phyloP scores from a whole-genome alignment of 2,888 invertebrate species.

The Bellardia bayeri region DNA sequence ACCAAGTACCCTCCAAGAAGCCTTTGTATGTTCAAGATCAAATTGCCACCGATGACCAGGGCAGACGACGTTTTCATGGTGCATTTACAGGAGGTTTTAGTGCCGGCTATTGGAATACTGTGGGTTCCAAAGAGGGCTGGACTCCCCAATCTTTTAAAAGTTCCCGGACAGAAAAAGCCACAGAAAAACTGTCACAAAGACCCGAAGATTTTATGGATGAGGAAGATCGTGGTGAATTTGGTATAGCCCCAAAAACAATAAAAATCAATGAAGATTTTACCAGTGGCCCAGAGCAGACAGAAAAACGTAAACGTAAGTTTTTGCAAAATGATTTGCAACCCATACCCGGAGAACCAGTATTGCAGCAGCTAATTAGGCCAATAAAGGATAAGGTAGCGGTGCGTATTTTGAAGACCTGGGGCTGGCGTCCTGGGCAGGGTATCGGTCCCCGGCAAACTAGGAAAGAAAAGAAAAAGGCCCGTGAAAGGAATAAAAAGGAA shows the following conservation, averaged over 20 bases:
- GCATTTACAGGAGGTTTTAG: constrained; percentile 99
- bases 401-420: constrained; percentile 93
- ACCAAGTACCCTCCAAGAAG: constrained; percentile 90
- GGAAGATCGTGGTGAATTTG: constrained; percentile 97
- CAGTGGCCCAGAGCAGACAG: constrained; percentile 76
- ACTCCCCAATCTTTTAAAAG: constrained; percentile 95
- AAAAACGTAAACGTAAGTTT: constrained; percentile 83
- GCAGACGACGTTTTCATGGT: constrained; percentile 97
- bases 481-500: constrained; percentile 79
- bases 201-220: constrained; percentile 99
- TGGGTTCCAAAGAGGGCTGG: constrained; percentile 98
- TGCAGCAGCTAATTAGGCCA: constrained; percentile 89
- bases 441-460: constrained; percentile 84
- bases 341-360: constrained; percentile 88
- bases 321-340: constrained; percentile 77
- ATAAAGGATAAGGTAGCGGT: constrained; percentile 95
- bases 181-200: constrained; percentile 85
- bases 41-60: constrained; percentile 94
- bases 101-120: constrained; percentile 98
- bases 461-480: constrained; percentile 83
- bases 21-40: constrained; percentile 93
- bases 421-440: constrained; percentile 96
- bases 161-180: constrained; percentile 89
- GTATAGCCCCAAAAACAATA: constrained; percentile 95
- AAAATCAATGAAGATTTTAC: constrained; percentile 92